Evolutionary conservation across 92 coral and sea anemone genomes (phyloP).

Genomic region (Pocillopora meandrina): DNA sequence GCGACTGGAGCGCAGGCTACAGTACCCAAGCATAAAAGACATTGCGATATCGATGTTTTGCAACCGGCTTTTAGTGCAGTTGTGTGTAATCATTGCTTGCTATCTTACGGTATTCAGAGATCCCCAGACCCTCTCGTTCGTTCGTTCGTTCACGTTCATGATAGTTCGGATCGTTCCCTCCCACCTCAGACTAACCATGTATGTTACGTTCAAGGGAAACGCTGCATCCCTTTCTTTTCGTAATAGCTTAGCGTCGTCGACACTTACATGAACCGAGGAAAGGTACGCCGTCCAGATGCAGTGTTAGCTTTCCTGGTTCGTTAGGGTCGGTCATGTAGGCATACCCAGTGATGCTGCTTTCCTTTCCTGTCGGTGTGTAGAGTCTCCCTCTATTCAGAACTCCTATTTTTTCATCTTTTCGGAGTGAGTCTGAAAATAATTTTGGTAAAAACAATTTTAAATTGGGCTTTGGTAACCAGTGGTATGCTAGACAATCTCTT

Average conservation of each 20-base stretch:
- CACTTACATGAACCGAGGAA: constrained; percentile 59
- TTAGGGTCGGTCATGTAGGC: constrained; percentile 57
- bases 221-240: neutral
- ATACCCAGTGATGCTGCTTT: constrained; percentile 59
- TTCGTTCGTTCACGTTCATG: no score
- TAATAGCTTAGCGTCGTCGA: neutral
- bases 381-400: constrained; percentile 57
- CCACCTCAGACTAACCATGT: no score
- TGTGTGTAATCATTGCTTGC: no score
- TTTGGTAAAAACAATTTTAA: no score
- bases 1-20: neutral
- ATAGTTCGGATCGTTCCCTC: no score
- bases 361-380: constrained; percentile 47
- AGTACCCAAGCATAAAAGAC: no score
- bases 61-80: no score
- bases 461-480: neutral
- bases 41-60: no score
- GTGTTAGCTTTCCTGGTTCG: constrained; percentile 60
- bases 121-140: no score
- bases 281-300: constrained; percentile 59
- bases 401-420: constrained; percentile 64
- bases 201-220: neutral
- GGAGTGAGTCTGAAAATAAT: constrained; percentile 39
- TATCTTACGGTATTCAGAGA: no score
- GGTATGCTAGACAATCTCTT: neutral